Base-by-base conservation (phyloP, 2,113 vertebrate species). In the Oncorhynchus gorbuscha region DNA sequence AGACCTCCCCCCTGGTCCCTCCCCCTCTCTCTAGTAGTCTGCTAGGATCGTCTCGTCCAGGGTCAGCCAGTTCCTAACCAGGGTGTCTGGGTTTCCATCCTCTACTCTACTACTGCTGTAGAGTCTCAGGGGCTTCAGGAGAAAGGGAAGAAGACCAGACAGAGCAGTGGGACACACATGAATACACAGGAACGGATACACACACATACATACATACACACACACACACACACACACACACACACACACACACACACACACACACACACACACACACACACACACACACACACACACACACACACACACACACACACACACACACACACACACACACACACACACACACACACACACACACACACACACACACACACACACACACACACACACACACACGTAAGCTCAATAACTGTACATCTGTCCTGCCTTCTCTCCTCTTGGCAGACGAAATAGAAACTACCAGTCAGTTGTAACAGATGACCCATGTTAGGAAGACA, bases 41-140 rank as follows among this genome's bases (percentile, higher is more conserved):
- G 75, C 58, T 4, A 13, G 49, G 49, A 8, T 51, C 6, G 58
- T 70, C 61, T 62, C 65, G 75, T 72, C 79, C 62, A 73, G 79
- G 89, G 91, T 92, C 88, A 88, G 81, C 76, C 82, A 79, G 89
- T 90, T 89, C 87, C 90, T 80, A 83, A 69, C 72, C 82, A 82
- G 78, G 71, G 74, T 35, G 24, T 24, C 5, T 4, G 32, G 24
- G 8, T 48, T 13, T 45, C 66, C 39, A 20, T 51, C 48, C 58
- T 24, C 4, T 8, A 16, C 20, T 24, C 35, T 39, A 14, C 51
- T 18, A 3, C 51, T 18, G 51, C 51, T 61, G 11, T 3, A 51
- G 14, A 66, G 82, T 90, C 84, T 84, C 81, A 83, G 64, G 58
- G 83, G 77, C 59, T 76, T 78, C 69, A 71, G 18, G 68, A 75